Percentiles rank a stretch among this genome's conserved stretches.
These are phyloP conservation scores for Sciurus carolinensis DNA, from an alignment of 2,797 vertebrate species.

Conservation along the genomic window DNA sequence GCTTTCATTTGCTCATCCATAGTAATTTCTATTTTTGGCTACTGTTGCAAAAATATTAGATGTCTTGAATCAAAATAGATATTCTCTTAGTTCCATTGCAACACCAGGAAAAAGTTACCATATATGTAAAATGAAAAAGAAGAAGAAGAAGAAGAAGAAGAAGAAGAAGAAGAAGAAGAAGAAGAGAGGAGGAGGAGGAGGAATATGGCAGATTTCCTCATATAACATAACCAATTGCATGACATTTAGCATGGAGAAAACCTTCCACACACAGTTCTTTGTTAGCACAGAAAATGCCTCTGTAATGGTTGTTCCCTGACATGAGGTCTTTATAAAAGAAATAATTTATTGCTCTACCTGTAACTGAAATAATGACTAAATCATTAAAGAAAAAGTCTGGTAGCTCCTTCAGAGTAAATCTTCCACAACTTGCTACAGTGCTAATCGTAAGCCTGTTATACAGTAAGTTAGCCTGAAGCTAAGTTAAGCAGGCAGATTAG, in stretches of 20 bases:
- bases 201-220: conserved; percentile 83
- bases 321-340: conserved; percentile 86
- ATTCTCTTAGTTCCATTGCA: conserved; percentile 85
- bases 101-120: conserved; percentile 82
- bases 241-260: conserved; percentile 86
- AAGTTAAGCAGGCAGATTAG: conserved; percentile 95
- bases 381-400: conserved; percentile 85
- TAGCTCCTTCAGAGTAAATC: conserved; percentile 89
- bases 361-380: conserved; percentile 89
- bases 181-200: conserved; percentile 58
- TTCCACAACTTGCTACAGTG: conserved; percentile 90
- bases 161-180: too few relatives aligned
- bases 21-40: conserved; percentile 89
- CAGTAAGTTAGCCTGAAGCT: conserved; percentile 91
- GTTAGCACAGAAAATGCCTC: conserved; percentile 86
- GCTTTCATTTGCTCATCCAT: conserved; percentile 88
- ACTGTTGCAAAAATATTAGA: conserved; percentile 88
- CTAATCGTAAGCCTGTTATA: conserved; percentile 91
- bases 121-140: background rate
- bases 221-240: conserved; percentile 87
- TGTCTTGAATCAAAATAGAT: conserved; percentile 86
- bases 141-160: too few relatives aligned
- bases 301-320: conserved; percentile 84
- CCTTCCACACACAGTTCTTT: conserved; percentile 85
- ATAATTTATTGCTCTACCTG: conserved; percentile 89